These are phyloP conservation scores for Parauchenoglanis ngamensis DNA, from an alignment of 2,797 vertebrate genomes.

Conservation along the genomic window DNA sequence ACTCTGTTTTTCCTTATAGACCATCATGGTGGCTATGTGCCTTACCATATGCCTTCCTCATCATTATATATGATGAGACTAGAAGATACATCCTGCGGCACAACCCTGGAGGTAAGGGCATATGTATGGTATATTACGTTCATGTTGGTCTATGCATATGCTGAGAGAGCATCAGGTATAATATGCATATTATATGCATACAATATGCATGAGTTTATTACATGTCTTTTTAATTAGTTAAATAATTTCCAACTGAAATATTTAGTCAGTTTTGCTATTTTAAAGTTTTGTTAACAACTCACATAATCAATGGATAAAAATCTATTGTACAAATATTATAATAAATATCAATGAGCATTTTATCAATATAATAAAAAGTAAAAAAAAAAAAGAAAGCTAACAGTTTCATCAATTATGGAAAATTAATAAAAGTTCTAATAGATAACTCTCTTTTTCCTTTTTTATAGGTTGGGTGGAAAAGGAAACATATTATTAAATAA, in stretches of 20 bases:
- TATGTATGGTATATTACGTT: background rate
- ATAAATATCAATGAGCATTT: background rate
- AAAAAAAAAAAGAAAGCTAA: background rate
- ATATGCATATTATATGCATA: background rate
- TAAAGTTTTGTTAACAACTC: no score
- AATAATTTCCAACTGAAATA: background rate
- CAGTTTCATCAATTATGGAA: background rate
- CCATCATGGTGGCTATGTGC: conserved; percentile 98
- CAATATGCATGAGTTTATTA: background rate
- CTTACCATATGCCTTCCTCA: conserved; percentile 95
- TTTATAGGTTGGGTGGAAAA: conserved; percentile 93
- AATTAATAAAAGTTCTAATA: background rate
- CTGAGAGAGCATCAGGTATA: background rate
- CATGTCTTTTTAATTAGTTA: background rate
- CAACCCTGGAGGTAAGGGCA: conserved; percentile 86
- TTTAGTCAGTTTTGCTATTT: background rate
- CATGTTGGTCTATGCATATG: background rate
- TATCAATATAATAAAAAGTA: background rate
- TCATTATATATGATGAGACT: conserved; percentile 96
- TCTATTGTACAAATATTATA: no score
- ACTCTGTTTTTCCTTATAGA: conserved; percentile 63
- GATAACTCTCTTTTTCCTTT: conserved; percentile 16
- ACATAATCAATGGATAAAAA: background rate
- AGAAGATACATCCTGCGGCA: conserved; percentile 92
- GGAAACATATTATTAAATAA: conserved; percentile 91